Evolutionary conservation across 2,888 invertebrate genomes (phyloP), one percentile per base, ranked within the genome.

Genomic region (Lochmaea capreae): DNA sequence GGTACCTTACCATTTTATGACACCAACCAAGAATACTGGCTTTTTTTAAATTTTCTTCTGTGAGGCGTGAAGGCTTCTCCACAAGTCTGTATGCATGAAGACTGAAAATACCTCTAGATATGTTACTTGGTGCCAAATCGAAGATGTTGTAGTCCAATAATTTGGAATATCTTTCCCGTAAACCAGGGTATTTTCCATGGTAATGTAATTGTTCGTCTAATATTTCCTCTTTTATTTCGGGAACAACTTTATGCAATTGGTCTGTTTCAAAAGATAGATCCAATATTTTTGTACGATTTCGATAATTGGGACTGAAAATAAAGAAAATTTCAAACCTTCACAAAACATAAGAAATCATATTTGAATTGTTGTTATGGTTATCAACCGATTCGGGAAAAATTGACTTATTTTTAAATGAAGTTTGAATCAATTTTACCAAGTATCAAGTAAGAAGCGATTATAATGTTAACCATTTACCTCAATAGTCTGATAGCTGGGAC

Each of bases 11-110:
- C 59, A 68, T n/a, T 46, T 42, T 59, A 49, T 43, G 16, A 61
- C 59, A 68, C 68, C 68, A 68, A n/a, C 43, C 68, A 14, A 68
- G 22, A 22, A 68, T 49, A 46, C 11, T 46, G 18, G 68, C 68
- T 39, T 46, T 68, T 49, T 43, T 61, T 2, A 68, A 3, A 11
- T 68, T 68, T 26, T 49, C 46, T 46, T 61, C 46, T 12, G 43
- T 68, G 1, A 61, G 43, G 14, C 46, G 33, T 3, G 39, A 43
- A 6, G 68, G 68, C 9, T 68, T 68, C 49, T 68, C 68, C 14
- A 68, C 9, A 8, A 26, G 43, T 49, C 57, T 59, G 10, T 68
- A 68, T n/a, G 68, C 43, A 43, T 33, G 59, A 14, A 68, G n/a
- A 10, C 18, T 11, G 12, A 67, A 42, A 12, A 52, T 4, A 18